Conservation (phyloP, 2,113 vertebrate genomes). For the sheep (Ovis aries) region DNA sequence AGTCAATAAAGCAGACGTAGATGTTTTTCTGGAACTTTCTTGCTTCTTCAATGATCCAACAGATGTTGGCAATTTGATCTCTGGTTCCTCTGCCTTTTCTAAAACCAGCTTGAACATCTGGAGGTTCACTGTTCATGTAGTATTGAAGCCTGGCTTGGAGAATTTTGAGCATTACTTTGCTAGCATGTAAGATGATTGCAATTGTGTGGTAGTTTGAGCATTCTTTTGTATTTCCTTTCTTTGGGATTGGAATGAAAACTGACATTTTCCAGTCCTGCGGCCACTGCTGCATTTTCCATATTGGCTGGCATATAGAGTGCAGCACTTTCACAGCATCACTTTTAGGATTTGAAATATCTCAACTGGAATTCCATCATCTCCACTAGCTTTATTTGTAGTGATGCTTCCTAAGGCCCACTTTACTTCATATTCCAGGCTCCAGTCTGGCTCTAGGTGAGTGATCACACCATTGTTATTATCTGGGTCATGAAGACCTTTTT, state of each 20-base stretch:
- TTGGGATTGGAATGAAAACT: not conserved
- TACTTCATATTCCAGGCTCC: not conserved
- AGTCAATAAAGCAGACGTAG: not conserved
- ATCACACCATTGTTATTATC: not conserved
- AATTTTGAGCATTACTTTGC: not conserved
- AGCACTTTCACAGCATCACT: not conserved
- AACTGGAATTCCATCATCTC: not conserved
- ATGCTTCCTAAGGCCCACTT: not conserved
- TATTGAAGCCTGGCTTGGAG: not conserved
- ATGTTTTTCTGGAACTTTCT: not conserved
- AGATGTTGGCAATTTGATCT: not conserved
- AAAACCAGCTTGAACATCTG: not conserved
- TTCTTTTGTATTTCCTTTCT: not conserved
- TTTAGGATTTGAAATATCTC: not conserved
- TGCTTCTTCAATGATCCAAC: fast-evolving
- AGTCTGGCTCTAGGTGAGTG: not conserved
- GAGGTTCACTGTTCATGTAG: not conserved
- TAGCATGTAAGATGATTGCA: fast-evolving
- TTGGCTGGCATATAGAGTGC: not conserved
- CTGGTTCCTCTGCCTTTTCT: not conserved
- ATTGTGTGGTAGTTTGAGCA: not conserved
- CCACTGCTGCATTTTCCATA: not conserved
- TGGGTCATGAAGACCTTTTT: not conserved
- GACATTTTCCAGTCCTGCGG: not conserved
- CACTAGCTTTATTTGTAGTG: not conserved